phyloP scores from a whole-genome alignment of 2,797 vertebrate genomes.

The Acrossocheilus wenchowensis region DNA sequence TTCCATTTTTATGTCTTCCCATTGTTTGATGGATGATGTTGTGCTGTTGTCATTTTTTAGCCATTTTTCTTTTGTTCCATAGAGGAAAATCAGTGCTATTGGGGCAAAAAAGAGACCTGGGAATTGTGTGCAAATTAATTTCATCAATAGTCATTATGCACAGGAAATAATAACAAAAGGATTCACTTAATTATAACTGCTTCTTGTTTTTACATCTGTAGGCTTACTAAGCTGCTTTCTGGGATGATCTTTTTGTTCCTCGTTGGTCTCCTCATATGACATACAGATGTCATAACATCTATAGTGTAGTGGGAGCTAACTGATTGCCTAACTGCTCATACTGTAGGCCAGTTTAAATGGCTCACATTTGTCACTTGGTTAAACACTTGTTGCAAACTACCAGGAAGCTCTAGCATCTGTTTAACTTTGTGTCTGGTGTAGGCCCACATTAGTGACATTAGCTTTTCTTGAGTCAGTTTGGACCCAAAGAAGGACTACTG shows the following conservation, averaged over 20 bases:
- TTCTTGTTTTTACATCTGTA: neutral
- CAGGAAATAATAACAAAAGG: neutral
- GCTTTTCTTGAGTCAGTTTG: conserved; percentile 10
- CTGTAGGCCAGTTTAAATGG: neutral
- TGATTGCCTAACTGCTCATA: neutral
- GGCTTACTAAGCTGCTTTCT: neutral
- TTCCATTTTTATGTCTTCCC: conserved; percentile 66
- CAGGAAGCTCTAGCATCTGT: neutral
- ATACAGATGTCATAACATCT: neutral
- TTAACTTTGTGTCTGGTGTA: neutral
- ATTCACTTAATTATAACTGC: neutral
- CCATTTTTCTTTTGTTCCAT: conserved; percentile 57
- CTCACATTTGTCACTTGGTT: neutral
- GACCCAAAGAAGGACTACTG: neutral
- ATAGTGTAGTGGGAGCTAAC: neutral
- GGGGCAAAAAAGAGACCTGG: neutral
- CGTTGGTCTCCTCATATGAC: neutral
- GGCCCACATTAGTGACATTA: neutral
- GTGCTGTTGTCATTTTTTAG: conserved; percentile 69
- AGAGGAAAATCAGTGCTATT: neutral
- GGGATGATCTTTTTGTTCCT: neutral
- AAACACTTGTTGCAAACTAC: neutral
- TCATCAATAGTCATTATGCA: conserved; percentile 4
- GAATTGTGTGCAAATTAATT: conserved; percentile 5
- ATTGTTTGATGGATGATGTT: conserved; percentile 73